phyloP scores from a whole-genome alignment of 2,113 vertebrate species.

The Arizona elegans region DNA sequence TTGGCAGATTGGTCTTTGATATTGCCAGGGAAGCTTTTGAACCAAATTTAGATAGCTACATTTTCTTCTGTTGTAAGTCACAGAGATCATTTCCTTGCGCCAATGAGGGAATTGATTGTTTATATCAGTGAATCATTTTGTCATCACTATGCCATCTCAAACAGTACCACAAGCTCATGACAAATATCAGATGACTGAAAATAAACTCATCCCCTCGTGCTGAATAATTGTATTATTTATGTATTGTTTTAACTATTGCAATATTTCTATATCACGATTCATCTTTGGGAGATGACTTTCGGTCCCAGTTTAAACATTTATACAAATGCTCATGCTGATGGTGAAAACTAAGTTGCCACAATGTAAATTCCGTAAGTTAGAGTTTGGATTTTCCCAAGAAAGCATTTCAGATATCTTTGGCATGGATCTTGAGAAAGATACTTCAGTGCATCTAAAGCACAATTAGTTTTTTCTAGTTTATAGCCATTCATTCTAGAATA shows the following conservation, averaged over 20 bases:
- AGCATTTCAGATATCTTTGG: not conserved
- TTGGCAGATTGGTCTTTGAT: not conserved
- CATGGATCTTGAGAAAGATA: not conserved
- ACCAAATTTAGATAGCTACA: not conserved
- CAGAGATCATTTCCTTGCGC: not conserved
- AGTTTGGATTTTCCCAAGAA: not conserved
- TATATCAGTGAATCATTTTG: not conserved
- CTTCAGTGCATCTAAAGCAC: not conserved
- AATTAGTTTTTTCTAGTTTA: not conserved
- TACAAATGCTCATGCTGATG: not conserved
- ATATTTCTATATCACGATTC: not conserved
- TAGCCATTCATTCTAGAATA: not conserved
- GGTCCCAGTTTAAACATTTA: not conserved
- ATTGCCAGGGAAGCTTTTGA: not conserved
- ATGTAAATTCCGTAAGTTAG: not conserved
- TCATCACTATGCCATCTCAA: not conserved
- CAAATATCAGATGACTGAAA: not conserved
- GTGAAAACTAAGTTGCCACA: not conserved
- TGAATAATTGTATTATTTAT: not conserved
- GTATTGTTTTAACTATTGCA: not conserved
- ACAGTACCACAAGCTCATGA: not conserved
- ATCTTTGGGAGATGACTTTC: not conserved
- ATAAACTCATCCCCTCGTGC: not conserved
- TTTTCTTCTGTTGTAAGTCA: not conserved
- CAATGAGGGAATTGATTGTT: not conserved